phyloP scores from a whole-genome alignment of 2,888 invertebrate species.

The Temnothorax unifasciatus region DNA sequence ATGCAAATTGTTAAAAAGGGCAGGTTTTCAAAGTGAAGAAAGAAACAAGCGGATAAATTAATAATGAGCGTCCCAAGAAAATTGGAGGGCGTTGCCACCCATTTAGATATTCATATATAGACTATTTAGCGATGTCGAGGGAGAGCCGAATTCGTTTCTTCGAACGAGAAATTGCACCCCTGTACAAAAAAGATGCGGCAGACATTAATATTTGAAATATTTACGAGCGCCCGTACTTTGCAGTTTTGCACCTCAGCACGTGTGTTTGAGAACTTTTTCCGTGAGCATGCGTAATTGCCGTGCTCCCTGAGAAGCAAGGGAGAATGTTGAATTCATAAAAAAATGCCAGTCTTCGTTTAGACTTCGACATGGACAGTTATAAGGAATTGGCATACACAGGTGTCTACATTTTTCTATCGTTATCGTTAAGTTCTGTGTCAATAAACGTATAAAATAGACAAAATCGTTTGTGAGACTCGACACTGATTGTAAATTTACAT shows the following conservation, averaged over 20 bases:
- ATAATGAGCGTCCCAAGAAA: background rate
- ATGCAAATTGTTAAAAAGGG: slow-evolving; percentile 23
- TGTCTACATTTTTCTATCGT: background rate
- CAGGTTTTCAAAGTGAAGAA: background rate
- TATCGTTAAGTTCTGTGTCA: background rate
- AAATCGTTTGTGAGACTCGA: background rate
- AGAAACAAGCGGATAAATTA: slow-evolving; percentile 3
- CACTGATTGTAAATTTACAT: background rate
- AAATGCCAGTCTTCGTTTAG: slow-evolving; percentile 42
- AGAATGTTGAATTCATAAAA: slow-evolving; percentile 31
- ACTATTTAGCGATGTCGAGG: slow-evolving; percentile 19
- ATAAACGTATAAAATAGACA: background rate
- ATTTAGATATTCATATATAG: slow-evolving; percentile 27
- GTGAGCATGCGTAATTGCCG: slow-evolving; percentile 38
- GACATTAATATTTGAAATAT: slow-evolving; percentile 42
- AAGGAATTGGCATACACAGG: slow-evolving; percentile 22
- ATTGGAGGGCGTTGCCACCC: slow-evolving; percentile 17
- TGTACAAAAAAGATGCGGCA: background rate
- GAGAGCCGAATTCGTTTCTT: slow-evolving; percentile 29
- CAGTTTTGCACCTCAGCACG: slow-evolving; percentile 24
- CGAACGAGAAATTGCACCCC: background rate
- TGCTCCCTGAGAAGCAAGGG: background rate
- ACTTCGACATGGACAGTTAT: slow-evolving; percentile 19
- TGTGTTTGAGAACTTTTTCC: slow-evolving; percentile 42
- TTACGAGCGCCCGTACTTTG: slow-evolving; percentile 23